Conservation (phyloP, 2,888 invertebrate species). For the Chrysomela aeneicollis region DNA sequence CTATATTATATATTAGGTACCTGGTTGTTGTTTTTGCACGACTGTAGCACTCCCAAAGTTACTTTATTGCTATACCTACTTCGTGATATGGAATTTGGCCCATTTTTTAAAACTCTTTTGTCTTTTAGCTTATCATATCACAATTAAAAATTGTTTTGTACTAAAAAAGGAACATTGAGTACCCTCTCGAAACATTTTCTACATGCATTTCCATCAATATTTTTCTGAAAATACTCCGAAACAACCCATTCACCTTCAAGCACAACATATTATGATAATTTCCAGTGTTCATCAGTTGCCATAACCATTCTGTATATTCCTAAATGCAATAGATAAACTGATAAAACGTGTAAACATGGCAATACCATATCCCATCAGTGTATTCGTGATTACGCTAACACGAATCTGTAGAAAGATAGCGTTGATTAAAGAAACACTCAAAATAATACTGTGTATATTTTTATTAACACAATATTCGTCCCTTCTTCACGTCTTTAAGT, state of each 20-base stretch:
- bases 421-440: conserved; percentile 62
- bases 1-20: no score
- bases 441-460: conserved; percentile 44
- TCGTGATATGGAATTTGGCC: conserved; percentile 12
- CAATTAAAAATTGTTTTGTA: no score
- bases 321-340: conserved; percentile 63
- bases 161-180: no score
- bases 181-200: no score
- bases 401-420: conserved; percentile 61
- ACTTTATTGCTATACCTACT: conserved; percentile 8
- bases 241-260: no score
- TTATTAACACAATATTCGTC: no score
- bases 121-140: no score
- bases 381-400: conserved; percentile 58
- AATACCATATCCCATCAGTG: conserved; percentile 62
- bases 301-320: conserved; percentile 50
- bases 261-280: conserved; percentile 18
- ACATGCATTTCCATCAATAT: no score
- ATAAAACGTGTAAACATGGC: conserved; percentile 62
- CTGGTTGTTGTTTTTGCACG: conserved; percentile 52
- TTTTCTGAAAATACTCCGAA: no score
- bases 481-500: no score
- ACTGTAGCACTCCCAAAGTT: conserved; percentile 48
- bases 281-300: conserved; percentile 38
- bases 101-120: no score